Percentiles rank a stretch among this genome's conserved stretches.
Evolutionary conservation across 2,797 vertebrate species (phyloP).

Genomic region (Bradypus variegatus): DNA sequence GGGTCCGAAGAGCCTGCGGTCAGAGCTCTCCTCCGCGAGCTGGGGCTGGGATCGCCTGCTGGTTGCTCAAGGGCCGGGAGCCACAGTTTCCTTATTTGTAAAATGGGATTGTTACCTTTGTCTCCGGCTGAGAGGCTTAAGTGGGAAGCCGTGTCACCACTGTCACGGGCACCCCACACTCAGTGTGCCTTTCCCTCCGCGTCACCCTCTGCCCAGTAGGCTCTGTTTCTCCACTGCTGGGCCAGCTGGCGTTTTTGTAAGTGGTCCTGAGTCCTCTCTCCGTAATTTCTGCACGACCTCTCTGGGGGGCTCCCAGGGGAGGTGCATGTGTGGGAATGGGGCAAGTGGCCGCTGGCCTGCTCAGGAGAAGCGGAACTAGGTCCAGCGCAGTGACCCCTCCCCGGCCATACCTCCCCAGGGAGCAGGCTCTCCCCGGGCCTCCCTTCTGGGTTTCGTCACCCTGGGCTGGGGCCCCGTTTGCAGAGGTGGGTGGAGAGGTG

Average conservation of each 20-base stretch:
- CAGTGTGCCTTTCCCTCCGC: accelerated
- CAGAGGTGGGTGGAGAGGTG: background rate
- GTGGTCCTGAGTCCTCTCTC: background rate
- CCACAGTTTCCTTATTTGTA: background rate
- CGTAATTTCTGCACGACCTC: too few relatives aligned
- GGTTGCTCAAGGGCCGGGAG: background rate
- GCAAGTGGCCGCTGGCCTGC: background rate
- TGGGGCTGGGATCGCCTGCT: background rate
- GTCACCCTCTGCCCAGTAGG: accelerated
- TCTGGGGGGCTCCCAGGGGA: background rate
- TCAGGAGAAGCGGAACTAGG: background rate
- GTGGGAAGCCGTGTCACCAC: accelerated
- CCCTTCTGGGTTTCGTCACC: background rate
- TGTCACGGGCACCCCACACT: accelerated
- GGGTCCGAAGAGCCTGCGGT: background rate
- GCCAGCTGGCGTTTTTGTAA: background rate
- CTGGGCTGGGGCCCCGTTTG: background rate
- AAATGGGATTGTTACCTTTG: background rate
- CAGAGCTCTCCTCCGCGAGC: background rate
- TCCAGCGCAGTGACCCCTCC: background rate
- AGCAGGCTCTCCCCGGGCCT: background rate
- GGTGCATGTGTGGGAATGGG: too few relatives aligned
- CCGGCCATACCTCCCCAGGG: background rate
- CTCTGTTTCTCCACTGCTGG: background rate
- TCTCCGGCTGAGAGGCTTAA: background rate